These are phyloP conservation scores for Dolichallabes microphthalmus DNA, from an alignment of 2,113 vertebrate genomes.

Conservation along the genomic window DNA sequence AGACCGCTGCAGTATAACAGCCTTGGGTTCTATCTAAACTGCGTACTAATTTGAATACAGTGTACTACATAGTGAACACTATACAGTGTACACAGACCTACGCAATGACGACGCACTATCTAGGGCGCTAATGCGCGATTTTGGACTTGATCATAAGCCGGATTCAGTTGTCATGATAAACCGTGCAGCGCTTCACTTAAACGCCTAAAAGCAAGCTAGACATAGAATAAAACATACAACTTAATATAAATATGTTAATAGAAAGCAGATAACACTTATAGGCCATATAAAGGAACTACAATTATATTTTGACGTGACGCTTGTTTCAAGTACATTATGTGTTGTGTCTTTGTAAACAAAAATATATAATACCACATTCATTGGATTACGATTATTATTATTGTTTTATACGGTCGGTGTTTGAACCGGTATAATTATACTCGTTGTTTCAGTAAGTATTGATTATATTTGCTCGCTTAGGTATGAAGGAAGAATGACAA, in stretches of 20 bases:
- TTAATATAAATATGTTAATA: not conserved
- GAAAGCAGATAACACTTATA: not conserved
- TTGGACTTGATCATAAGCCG: not conserved
- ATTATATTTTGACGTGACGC: not conserved
- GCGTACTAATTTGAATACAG: not conserved
- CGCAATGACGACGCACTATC: not conserved
- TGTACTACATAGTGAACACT: not conserved
- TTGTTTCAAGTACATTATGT: not conserved
- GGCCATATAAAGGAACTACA: not conserved
- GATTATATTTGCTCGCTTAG: not conserved
- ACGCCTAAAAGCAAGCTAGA: not conserved
- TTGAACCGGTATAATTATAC: not conserved
- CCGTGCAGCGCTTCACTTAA: not conserved
- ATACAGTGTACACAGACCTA: not conserved
- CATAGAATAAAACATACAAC: not conserved
- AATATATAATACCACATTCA: not conserved
- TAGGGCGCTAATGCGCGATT: not conserved
- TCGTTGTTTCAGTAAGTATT: not conserved
- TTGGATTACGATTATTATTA: not conserved
- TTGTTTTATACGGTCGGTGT: not conserved
- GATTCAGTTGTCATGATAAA: slow-evolving; percentile 1
- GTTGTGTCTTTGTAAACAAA: not conserved
- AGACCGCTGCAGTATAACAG: not conserved
- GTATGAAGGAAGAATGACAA: not conserved
- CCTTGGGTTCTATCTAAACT: not conserved